Evolutionary conservation across 1,140 invertebrate genomes (phyloP).

Genomic region (Diploscapter pachys): DNA sequence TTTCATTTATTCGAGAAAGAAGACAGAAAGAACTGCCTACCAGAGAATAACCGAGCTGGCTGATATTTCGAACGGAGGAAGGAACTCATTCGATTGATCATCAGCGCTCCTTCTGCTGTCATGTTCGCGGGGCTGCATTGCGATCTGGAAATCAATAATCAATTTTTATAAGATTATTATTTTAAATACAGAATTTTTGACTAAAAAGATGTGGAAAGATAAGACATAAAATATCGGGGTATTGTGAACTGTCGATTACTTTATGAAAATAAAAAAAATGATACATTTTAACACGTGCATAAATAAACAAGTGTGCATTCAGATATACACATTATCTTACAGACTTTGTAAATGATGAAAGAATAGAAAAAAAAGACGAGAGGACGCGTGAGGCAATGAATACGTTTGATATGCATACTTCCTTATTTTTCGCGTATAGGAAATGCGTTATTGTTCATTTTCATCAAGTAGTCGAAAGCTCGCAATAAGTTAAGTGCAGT

Average conservation of each 20-base stretch:
- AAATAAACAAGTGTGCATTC: background rate
- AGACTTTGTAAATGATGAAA: too few species aligned
- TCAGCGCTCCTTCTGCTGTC: conserved; percentile 23
- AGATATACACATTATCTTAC: too few species aligned
- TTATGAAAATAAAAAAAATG: background rate
- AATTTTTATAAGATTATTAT: background rate
- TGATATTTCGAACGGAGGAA: too few species aligned
- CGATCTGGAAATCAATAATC: conserved; percentile 14
- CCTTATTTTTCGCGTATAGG: too few species aligned
- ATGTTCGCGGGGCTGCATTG: conserved; percentile 21
- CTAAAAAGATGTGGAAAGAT: too few species aligned
- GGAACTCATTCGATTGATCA: too few species aligned
- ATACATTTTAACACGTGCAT: background rate
- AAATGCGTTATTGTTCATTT: too few species aligned
- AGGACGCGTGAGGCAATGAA: too few species aligned
- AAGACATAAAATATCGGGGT: background rate
- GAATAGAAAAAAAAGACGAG: too few species aligned
- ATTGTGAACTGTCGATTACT: background rate
- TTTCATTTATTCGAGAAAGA: conserved; percentile 19
- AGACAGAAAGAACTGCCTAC: background rate
- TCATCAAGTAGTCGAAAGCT: too few species aligned
- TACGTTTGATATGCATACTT: too few species aligned
- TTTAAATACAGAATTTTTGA: background rate
- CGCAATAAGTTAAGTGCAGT: background rate
- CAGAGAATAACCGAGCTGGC: too few species aligned